Conservation (phyloP, 1,140 invertebrate genomes). For the Lycorma delicatula region DNA sequence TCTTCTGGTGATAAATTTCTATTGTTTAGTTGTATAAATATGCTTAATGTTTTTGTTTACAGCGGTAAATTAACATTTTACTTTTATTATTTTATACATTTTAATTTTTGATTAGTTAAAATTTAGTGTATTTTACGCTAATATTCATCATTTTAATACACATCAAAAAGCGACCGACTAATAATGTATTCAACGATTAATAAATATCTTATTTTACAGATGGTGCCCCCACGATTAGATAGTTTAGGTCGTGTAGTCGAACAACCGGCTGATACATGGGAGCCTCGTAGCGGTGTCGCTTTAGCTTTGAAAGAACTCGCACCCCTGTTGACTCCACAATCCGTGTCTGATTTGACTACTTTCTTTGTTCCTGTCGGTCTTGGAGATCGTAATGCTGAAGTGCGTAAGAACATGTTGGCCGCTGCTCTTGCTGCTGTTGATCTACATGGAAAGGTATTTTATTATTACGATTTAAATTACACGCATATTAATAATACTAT, state of each 20-base stretch:
- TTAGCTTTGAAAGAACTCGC: constrained; percentile 68
- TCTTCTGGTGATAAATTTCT: too few relatives aligned
- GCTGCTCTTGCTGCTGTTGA: constrained; percentile 88
- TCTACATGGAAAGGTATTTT: constrained; percentile 75
- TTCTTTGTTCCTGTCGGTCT: constrained; percentile 84
- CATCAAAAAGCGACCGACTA: too few relatives aligned
- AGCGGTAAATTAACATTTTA: too few relatives aligned
- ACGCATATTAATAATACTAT: too few relatives aligned
- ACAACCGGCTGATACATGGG: constrained; percentile 81
- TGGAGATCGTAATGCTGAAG: constrained; percentile 72
- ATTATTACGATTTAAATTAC: too few relatives aligned
- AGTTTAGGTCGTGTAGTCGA: constrained; percentile 83
- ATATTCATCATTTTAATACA: too few relatives aligned
- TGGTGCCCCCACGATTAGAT: constrained; percentile 81
- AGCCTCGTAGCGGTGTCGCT: constrained; percentile 77
- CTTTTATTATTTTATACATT: too few relatives aligned
- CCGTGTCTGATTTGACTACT: constrained; percentile 60
- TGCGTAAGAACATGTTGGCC: constrained; percentile 83
- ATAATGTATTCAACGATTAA: not conserved
- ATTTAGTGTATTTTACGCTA: too few relatives aligned
- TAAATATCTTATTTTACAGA: too few relatives aligned
- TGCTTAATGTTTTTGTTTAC: too few relatives aligned
- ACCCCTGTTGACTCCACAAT: constrained; percentile 53
- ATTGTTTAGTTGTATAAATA: too few relatives aligned
- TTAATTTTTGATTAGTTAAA: too few relatives aligned